Conservation (phyloP, 2,797 vertebrate genomes). For the Yasuhikotakia modesta region DNA sequence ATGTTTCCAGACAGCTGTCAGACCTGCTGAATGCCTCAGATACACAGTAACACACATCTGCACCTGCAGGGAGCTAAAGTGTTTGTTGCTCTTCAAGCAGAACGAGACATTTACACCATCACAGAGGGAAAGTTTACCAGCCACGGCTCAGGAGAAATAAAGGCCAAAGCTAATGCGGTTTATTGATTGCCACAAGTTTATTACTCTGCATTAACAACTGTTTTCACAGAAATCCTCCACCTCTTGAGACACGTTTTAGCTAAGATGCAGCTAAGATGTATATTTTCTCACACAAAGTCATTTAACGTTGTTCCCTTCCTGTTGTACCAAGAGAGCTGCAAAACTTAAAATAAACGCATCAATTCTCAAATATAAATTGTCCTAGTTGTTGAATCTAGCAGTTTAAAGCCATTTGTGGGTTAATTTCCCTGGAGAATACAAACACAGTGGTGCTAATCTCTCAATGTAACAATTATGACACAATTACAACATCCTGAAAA, state of each 20-base stretch:
- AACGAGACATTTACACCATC: background rate
- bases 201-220: too few relatives aligned
- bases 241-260: too few relatives aligned
- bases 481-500: background rate
- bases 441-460: background rate
- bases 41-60: slow-evolving; percentile 29
- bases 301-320: background rate
- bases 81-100: background rate
- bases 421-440: background rate
- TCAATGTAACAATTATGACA: background rate
- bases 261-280: too few relatives aligned
- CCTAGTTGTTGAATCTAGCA: background rate
- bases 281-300: too few relatives aligned
- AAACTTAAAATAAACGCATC: background rate
- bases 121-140: background rate
- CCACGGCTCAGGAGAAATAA: background rate
- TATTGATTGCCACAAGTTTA: background rate
- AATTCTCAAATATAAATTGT: background rate
- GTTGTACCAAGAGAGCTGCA: background rate
- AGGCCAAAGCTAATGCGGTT: background rate
- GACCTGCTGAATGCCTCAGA: slow-evolving; percentile 37
- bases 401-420: too few relatives aligned
- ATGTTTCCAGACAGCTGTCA: slow-evolving; percentile 45
- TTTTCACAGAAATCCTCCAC: too few relatives aligned
- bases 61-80: background rate